Percentiles rank a stretch among this genome's conserved stretches.
These are phyloP conservation scores for Scaptomyza pallida DNA, from an alignment of 1,140 invertebrate species.

Conservation along the genomic window DNA sequence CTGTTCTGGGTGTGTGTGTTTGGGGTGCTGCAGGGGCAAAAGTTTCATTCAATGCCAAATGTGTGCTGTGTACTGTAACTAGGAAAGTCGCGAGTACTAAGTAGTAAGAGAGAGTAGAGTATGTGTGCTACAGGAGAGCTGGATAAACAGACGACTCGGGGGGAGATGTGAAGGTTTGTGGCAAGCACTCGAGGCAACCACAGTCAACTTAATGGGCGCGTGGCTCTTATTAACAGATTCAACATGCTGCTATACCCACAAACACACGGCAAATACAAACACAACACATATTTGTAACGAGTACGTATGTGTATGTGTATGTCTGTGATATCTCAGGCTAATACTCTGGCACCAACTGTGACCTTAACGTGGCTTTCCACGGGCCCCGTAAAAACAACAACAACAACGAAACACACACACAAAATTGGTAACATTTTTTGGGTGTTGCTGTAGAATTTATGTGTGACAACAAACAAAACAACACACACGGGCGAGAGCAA, in stretches of 20 bases:
- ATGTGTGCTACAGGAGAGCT: neutral
- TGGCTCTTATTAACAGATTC: conserved; percentile 70
- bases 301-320: neutral
- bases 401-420: too few relatives aligned
- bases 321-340: conserved; percentile 25
- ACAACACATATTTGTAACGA: conserved; percentile 13
- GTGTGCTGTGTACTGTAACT: too few relatives aligned
- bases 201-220: conserved; percentile 56
- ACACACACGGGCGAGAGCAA: neutral
- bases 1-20: too few relatives aligned
- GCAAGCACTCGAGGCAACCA: conserved; percentile 26
- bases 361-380: conserved; percentile 24
- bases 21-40: conserved; percentile 27
- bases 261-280: neutral
- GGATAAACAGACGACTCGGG: neutral
- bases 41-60: conserved; percentile 54
- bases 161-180: neutral
- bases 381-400: conserved; percentile 9
- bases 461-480: conserved; percentile 32
- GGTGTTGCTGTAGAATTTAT: conserved; percentile 53
- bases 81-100: neutral
- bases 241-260: conserved; percentile 41
- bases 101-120: neutral
- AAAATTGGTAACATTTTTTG: conserved; percentile 45
- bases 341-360: conserved; percentile 7